A percentile compares a stretch with the other conserved stretches of the same genome.
Evolutionary conservation across 2,888 invertebrate genomes (phyloP).

Genomic region (Pocota personata): DNA sequence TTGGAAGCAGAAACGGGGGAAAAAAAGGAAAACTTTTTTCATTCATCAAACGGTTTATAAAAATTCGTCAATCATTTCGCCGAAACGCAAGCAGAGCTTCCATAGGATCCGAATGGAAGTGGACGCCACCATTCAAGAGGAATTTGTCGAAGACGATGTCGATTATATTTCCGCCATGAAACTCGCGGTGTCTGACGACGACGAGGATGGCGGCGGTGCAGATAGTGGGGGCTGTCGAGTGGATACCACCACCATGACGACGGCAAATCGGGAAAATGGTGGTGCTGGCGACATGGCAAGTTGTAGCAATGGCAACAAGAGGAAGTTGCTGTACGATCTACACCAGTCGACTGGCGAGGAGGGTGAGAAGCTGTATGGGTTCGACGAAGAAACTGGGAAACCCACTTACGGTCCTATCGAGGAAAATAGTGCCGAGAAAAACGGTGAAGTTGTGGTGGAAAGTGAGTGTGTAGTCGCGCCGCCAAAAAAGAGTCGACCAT

Average conservation of each 20-base stretch:
- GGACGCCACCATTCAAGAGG: slow-evolving; percentile 74
- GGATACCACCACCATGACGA: slow-evolving; percentile 20
- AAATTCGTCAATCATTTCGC: slow-evolving; percentile 77
- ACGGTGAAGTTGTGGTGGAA: not conserved
- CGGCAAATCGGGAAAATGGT: slow-evolving; percentile 59
- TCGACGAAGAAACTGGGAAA: slow-evolving; percentile 45
- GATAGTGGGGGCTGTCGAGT: slow-evolving; percentile 44
- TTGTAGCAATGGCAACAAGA: slow-evolving; percentile 19
- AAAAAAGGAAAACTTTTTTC: not conserved
- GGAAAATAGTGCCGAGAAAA: not conserved
- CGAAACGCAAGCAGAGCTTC: slow-evolving; percentile 78
- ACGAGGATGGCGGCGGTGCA: slow-evolving; percentile 37
- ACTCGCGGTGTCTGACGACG: slow-evolving; percentile 61
- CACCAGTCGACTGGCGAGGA: not conserved
- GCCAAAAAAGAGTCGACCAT: slow-evolving; percentile 54
- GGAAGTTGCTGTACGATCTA: slow-evolving; percentile 27
- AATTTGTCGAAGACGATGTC: slow-evolving; percentile 56
- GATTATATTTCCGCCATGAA: slow-evolving; percentile 65
- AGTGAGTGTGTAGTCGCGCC: not conserved
- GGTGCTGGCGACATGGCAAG: slow-evolving; percentile 31
- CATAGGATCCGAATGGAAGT: slow-evolving; percentile 78
- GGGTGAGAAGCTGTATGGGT: slow-evolving; percentile 24
- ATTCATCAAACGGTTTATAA: not conserved
- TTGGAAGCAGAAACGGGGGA: not conserved
- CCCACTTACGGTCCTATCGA: slow-evolving; percentile 18